Evolutionary conservation across 2,888 invertebrate genomes (phyloP), one percentile per base, ranked within the genome.

Genomic region (Acrobasis suavella): DNA sequence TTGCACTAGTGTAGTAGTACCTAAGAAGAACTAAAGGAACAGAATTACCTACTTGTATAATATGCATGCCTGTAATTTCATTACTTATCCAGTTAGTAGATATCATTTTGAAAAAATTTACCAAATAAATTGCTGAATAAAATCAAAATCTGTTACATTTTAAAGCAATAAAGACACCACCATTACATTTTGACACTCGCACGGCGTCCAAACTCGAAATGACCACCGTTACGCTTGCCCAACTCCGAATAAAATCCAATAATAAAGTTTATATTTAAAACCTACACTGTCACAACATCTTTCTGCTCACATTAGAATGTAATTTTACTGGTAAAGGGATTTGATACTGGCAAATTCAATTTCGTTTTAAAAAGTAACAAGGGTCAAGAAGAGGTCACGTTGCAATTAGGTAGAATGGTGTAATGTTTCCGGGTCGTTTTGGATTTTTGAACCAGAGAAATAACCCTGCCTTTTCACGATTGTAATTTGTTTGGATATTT

Each of bases 301-400:
- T 68, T 65, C 69, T 67, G 68, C 62, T 67, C 76, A 71, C 84
- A 85, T 87, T 82, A 82, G 76, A 76, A 76, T 64, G 65, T 62
- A 69, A 77, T 68, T 86, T 88, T 84, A 87, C 73, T 72, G 61
- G 70, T 71, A 67, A 69, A 72, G 71, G 66, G 69, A 58, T 61
- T 62, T 67, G 68, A 77, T 75, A 81, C 76, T 77, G 76, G 70
- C 70, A 76, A 77, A 80, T 79, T 79, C 68, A 82, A 83, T 82
- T 81, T 77, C 63, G 66, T 67, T 80, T 77, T 81, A 78, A 77
- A 81, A 69, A 56, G 10, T 17, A 63, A 69, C 59, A 64, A 49
- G 67, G 80, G 75, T 80, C 76, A 75, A 65, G 54, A 59, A 60
- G 32, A 62, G 64, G 64, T 64, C 63, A 64, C 62, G 62, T 60